Conservation (phyloP, 92 coral and sea anemone genomes). For the Heliopora coerulea region DNA sequence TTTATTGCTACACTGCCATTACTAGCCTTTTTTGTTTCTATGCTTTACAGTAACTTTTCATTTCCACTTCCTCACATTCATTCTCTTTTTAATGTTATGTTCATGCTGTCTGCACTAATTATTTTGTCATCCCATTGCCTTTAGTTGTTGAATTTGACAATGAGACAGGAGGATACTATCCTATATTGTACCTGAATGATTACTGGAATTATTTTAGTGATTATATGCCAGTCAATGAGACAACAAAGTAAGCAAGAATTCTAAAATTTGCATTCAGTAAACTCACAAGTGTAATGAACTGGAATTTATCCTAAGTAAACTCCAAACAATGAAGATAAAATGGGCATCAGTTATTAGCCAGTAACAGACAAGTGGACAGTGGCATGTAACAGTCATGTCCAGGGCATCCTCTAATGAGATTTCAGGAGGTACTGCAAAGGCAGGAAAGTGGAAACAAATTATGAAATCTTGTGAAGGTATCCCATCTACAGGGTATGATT, state of each 20-base stretch:
- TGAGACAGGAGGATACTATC: conserved; percentile 77
- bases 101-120: not conserved
- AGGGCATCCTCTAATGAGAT: too few species aligned
- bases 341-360: too few species aligned
- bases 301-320: too few species aligned
- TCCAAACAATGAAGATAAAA: too few species aligned
- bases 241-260: conserved; percentile 77
- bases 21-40: not conserved
- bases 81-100: not conserved
- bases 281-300: not conserved
- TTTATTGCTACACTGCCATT: not conserved
- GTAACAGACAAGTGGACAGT: too few species aligned
- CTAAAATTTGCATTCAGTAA: not conserved
- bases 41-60: not conserved
- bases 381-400: too few species aligned
- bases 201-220: conserved; percentile 97
- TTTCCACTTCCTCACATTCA: too few species aligned
- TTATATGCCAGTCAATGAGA: conserved; percentile 96
- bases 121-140: not conserved
- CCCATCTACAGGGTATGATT: too few species aligned
- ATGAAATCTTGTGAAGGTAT: too few species aligned
- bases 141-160: conserved; percentile 82
- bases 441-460: too few species aligned
- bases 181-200: conserved; percentile 80
- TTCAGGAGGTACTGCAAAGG: too few species aligned